Evolutionary conservation across 2,888 invertebrate genomes (phyloP).

Genomic region (Zygaena filipendulae): DNA sequence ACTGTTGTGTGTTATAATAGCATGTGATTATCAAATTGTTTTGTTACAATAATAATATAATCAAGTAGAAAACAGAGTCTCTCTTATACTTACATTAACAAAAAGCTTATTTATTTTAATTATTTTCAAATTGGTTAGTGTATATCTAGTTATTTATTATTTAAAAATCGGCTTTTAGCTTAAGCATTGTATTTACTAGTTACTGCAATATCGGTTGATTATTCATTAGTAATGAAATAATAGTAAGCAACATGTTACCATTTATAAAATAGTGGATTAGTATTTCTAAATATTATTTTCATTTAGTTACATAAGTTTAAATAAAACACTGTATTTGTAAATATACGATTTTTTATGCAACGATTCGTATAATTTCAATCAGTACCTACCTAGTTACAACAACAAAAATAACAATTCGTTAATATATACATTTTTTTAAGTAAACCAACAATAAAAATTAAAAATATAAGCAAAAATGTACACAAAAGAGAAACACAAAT

Average conservation of each 20-base stretch:
- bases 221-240: slow-evolving; percentile 54
- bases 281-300: slow-evolving; percentile 49
- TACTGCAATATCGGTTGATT: slow-evolving; percentile 35
- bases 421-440: too few species aligned
- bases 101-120: slow-evolving; percentile 37
- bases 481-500: too few species aligned
- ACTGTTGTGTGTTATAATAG: slow-evolving; percentile 44
- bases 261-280: slow-evolving; percentile 48
- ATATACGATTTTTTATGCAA: background rate
- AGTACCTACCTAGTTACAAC: too few species aligned
- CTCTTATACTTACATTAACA: too few species aligned
- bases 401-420: too few species aligned
- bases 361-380: too few species aligned
- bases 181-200: slow-evolving; percentile 41
- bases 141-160: slow-evolving; percentile 61
- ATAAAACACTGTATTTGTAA: background rate
- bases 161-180: slow-evolving; percentile 38
- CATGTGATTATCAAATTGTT: slow-evolving; percentile 43
- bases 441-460: too few species aligned
- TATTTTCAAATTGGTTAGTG: too few species aligned
- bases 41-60: slow-evolving; percentile 24
- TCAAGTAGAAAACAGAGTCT: slow-evolving; percentile 31
- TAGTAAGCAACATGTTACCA: slow-evolving; percentile 45
- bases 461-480: too few species aligned
- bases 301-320: slow-evolving; percentile 15